Evolutionary conservation across 92 coral and sea anemone species (phyloP), one percentile per base, ranked within the genome.

Genomic region (Palythoa heliodiscus): DNA sequence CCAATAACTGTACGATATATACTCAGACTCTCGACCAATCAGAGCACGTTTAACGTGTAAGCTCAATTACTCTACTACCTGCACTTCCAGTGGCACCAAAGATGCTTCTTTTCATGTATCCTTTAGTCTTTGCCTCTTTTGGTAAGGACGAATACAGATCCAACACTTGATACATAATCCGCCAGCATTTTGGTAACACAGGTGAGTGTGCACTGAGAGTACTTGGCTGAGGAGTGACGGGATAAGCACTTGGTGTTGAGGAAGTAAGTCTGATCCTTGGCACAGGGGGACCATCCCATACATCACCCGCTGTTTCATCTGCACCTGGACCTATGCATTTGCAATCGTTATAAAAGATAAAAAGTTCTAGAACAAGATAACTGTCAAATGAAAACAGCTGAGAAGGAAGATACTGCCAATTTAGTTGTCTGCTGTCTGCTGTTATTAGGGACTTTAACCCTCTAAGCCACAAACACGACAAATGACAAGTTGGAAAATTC

Each of bases 131-230:
- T 12, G 93, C 92, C 78, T 94, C 98, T 52, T 93, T 89, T 22
- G 99, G 99, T 24, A 97, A 74, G 6, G 99, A 93, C 20, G 99
- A 97, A 66, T 97, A 97, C 75, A 97, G 90, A 87, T 97, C 95
- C 63, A 95, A 82, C 47, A 97, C 93, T 72, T 95, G 97, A 87
- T 93, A 91, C 99, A 97, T 97, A 70, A 93, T 91, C 86, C 95
- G 90, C 99, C 99, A 97, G 67, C 99, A 97, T 87, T 93, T 97
- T 6, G 84, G 84, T 4, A 80, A 40, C 47, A 80, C 43, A 2
- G 84, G 61, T 6, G 84, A 80, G 60, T 70, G 72, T 6, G 84
- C 74, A 80, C 84, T 80, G 43, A 80, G 43, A 3, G 43, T 11
- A 20, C 84, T 80, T 17, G 84, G 25, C 35, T 80, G 84, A 43